Conservation (phyloP, 2,113 vertebrate species). For the Salvelinus fontinalis region DNA sequence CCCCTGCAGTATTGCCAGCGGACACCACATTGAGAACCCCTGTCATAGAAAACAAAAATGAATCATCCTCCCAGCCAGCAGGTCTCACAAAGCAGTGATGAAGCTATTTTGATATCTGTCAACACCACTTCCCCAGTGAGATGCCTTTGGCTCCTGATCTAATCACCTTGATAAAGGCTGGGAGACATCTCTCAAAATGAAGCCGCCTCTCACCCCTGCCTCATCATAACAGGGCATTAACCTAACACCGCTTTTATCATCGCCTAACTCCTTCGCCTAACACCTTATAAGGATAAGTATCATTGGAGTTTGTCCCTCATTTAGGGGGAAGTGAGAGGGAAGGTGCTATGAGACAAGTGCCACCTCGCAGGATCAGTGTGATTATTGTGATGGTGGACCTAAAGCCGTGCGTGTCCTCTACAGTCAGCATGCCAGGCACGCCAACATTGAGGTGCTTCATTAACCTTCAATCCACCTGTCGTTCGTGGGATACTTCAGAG, state of each 20-base stretch:
- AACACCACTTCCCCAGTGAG: conserved; percentile 50
- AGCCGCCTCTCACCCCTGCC: conserved; percentile 45
- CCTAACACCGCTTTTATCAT: no score
- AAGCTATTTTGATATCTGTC: conserved; percentile 62
- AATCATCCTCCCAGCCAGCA: conserved; percentile 46
- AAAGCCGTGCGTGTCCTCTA: conserved; percentile 44
- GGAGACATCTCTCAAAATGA: conserved; percentile 25
- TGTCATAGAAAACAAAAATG: conserved; percentile 44
- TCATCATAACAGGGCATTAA: conserved; percentile 6
- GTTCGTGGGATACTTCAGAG: neutral
- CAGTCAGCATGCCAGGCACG: conserved; percentile 10
- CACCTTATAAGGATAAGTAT: no score
- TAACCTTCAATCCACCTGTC: conserved; percentile 38
- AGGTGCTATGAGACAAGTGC: conserved; percentile 31
- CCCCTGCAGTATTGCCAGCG: neutral
- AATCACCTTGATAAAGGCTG: conserved; percentile 52
- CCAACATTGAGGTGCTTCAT: conserved; percentile 36
- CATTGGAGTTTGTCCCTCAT: no score
- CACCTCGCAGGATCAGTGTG: neutral
- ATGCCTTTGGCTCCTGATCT: conserved; percentile 54
- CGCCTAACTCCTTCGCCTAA: no score
- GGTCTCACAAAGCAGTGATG: conserved; percentile 51
- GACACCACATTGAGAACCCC: conserved; percentile 11
- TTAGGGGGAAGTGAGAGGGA: neutral
- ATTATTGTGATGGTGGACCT: conserved; percentile 19